Evolutionary conservation across 2,113 vertebrate species (phyloP).

Genomic region (Ptychochromis oligacanthus): DNA sequence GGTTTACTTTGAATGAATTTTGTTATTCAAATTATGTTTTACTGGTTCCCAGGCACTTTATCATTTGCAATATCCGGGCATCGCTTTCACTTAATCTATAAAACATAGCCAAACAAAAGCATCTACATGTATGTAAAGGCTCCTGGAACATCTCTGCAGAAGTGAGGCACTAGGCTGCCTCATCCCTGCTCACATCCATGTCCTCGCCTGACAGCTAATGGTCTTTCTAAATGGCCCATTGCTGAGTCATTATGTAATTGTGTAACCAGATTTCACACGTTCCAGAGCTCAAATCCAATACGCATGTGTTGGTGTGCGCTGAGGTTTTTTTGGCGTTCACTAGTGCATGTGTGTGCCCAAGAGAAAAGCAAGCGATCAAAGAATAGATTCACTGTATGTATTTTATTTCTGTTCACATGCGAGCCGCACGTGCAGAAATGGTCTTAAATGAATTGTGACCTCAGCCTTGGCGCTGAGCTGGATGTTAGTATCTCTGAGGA

Average conservation of each 20-base stretch:
- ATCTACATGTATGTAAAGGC: neutral
- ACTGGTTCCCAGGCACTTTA: neutral
- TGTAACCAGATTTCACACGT: slow-evolving; percentile 75
- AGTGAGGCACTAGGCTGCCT: slow-evolving; percentile 26
- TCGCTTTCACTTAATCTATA: slow-evolving; percentile 2
- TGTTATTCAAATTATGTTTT: slow-evolving; percentile 10
- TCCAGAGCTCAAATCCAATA: slow-evolving; percentile 60
- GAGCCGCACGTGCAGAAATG: neutral
- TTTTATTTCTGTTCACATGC: slow-evolving; percentile 33
- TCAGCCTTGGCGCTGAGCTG: neutral
- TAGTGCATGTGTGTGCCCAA: neutral
- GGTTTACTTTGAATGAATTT: slow-evolving; percentile 21
- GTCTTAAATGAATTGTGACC: slow-evolving; percentile 15
- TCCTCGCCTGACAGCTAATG: slow-evolving; percentile 57
- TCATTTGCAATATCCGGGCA: neutral
- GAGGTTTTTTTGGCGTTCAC: neutral
- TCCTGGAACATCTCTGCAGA: slow-evolving; percentile 12
- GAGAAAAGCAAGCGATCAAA: slow-evolving; percentile 11
- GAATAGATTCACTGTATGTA: slow-evolving; percentile 18
- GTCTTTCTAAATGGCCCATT: slow-evolving; percentile 60
- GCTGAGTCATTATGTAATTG: slow-evolving; percentile 70
- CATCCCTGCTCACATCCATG: slow-evolving; percentile 31
- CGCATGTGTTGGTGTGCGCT: slow-evolving; percentile 31
- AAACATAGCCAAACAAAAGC: neutral
- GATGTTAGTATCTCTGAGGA: slow-evolving; percentile 14